Evolutionary conservation across 2,888 invertebrate genomes (phyloP), one percentile per base, ranked within the genome.

Genomic region (Zeuzera pyrina): DNA sequence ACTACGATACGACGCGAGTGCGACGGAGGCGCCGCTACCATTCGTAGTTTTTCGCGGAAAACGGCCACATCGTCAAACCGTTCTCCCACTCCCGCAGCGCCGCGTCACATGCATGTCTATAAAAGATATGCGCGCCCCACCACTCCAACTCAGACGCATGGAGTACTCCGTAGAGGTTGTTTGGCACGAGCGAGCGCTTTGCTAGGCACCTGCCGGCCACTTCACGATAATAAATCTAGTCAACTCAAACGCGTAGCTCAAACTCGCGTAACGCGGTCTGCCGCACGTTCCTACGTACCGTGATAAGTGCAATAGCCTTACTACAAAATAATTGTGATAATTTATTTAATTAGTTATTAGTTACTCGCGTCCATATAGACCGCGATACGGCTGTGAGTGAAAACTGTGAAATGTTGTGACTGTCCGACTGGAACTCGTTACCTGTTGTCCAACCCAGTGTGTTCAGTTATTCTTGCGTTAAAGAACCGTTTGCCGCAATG

Each of bases 121-220:
- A 84, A 79, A 81, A 79, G 52, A 57, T 59, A 47, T 47, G 56
- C 47, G 58, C 79, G 64, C 77, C 78, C 76, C 77, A 54, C 76
- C 73, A 74, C 81, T 67, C 62, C 73, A 77, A 76, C 78, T 81
- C 81, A 84, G 76, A 79, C 84, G 84, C 83, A 84, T 84, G 84
- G 84, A 84, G 84, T 84, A 84, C 84, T 84, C 84, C 79, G 84
- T 84, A 79, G 84, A 84, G 84, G 84, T 84, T 70, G 84, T 84
- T 84, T 84, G 84, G 84, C 84, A 84, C 84, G 84, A 84, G 84
- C 84, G 79, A 78, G 78, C 79, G 83, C 84, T 84, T 83, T 81
- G 84, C 84, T 84, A 84, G 84, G 84, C 84, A 84, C 84, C 84
- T 84, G 84, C 84, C 84, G 76, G 81, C 81, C 78, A 70, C 70